Percentiles rank a stretch among this genome's conserved stretches.
Conservation (phyloP, 2,888 invertebrate genomes). For the Synergus itoensis region DNA sequence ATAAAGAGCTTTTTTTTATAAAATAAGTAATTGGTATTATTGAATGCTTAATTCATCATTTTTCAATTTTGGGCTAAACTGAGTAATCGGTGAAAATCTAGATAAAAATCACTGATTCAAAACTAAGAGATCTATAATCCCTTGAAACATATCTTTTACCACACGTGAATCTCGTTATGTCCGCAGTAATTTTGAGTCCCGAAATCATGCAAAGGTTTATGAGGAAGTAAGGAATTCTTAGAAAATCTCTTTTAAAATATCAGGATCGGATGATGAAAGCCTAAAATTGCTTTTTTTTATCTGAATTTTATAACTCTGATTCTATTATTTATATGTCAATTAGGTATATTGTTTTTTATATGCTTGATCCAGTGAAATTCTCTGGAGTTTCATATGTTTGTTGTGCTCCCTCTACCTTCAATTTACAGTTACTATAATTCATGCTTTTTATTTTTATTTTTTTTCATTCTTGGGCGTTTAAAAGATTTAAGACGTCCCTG, state of each 20-base stretch:
- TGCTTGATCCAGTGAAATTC: no score
- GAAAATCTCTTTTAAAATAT: background rate
- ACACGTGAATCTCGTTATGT: conserved; percentile 41
- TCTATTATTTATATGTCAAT: background rate
- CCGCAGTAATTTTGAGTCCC: background rate
- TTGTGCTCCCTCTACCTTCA: no score
- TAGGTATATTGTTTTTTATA: no score
- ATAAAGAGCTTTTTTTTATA: no score
- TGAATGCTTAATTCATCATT: no score
- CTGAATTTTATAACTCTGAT: background rate
- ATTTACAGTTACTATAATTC: no score
- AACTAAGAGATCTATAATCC: background rate
- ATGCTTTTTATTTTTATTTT: background rate
- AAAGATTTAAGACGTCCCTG: background rate
- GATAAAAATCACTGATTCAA: no score
- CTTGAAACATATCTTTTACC: conserved; percentile 31
- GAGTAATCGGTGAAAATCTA: no score
- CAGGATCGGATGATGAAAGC: background rate
- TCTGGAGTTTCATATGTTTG: no score
- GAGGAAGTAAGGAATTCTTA: conserved; percentile 1
- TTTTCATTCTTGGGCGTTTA: background rate
- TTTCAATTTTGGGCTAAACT: no score
- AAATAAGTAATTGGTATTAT: no score
- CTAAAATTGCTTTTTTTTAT: background rate
- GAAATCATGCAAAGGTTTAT: background rate